Percentiles rank a stretch among this genome's conserved stretches.
These are phyloP conservation scores for Tolmerus cingulatus DNA, from an alignment of 2,888 invertebrate genomes.

Conservation along the genomic window DNA sequence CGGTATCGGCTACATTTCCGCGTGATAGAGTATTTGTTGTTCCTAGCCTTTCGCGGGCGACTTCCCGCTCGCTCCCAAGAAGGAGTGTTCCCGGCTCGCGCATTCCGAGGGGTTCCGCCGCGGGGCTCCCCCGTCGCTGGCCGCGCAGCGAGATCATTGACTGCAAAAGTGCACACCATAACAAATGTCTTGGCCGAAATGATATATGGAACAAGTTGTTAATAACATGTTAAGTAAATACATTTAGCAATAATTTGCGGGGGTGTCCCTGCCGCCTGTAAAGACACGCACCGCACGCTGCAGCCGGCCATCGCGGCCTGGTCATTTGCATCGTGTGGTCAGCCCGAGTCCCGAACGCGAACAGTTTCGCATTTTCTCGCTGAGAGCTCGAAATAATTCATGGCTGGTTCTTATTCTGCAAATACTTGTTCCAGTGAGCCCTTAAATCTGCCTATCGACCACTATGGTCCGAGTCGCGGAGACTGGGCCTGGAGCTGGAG, in stretches of 20 bases:
- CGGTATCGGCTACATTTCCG: neutral
- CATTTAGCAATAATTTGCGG: slow-evolving; percentile 53
- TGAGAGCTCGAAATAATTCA: slow-evolving; percentile 44
- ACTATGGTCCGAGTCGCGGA: neutral
- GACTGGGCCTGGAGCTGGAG: neutral
- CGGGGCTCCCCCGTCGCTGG: neutral
- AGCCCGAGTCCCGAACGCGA: slow-evolving; percentile 5
- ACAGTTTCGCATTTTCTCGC: slow-evolving; percentile 46
- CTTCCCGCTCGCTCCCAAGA: neutral
- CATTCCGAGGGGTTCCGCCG: neutral
- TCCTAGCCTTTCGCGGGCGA: neutral
- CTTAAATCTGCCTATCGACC: slow-evolving; percentile 35
- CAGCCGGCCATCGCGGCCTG: slow-evolving; percentile 28
- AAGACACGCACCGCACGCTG: slow-evolving; percentile 41
- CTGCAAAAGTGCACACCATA: slow-evolving; percentile 33
- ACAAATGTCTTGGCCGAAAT: slow-evolving; percentile 38
- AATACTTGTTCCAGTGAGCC: slow-evolving; percentile 41
- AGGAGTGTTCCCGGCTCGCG: neutral
- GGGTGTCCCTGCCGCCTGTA: slow-evolving; percentile 50
- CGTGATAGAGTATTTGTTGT: neutral
- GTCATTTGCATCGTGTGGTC: slow-evolving; percentile 46
- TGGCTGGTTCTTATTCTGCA: slow-evolving; percentile 15
- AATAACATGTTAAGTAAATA: slow-evolving; percentile 53
- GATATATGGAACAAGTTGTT: slow-evolving; percentile 48
- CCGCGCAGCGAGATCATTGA: slow-evolving; percentile 18